Evolutionary conservation across 2,888 invertebrate genomes (phyloP).

Genomic region (Cacoxenus indagator): DNA sequence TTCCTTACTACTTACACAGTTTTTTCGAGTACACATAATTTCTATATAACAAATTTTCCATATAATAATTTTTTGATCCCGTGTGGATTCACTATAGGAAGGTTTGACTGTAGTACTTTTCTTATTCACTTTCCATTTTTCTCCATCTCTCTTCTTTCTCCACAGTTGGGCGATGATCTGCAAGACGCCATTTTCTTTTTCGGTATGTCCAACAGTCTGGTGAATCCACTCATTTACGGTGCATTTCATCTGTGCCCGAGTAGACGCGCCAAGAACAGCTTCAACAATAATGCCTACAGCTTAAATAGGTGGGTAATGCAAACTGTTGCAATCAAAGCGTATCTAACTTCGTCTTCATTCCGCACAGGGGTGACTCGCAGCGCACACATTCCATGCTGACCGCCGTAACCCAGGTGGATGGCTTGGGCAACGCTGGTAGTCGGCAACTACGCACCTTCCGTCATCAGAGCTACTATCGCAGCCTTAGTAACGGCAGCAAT

Average conservation of each 20-base stretch:
- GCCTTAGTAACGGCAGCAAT: conserved; percentile 52
- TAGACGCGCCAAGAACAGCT: conserved; percentile 66
- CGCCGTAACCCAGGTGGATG: conserved; percentile 69
- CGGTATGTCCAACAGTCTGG: conserved; percentile 87
- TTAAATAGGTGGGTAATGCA: conserved; percentile 62
- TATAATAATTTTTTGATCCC: too few species aligned
- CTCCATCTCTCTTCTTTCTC: conserved; percentile 25
- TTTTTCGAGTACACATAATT: too few species aligned
- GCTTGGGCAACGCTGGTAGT: conserved; percentile 49
- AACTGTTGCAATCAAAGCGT: conserved; percentile 2
- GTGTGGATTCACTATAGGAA: too few species aligned
- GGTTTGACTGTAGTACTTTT: too few species aligned
- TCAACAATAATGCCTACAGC: conserved; percentile 65
- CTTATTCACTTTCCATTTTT: conserved; percentile 8
- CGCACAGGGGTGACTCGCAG: conserved; percentile 67
- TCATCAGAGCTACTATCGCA: conserved; percentile 66
- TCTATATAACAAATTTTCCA: too few species aligned
- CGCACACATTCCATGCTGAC: conserved; percentile 69
- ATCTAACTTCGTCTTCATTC: neutral
- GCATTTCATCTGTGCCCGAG: conserved; percentile 87
- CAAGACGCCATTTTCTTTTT: conserved; percentile 85
- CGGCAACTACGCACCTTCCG: conserved; percentile 64
- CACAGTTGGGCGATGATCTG: conserved; percentile 79
- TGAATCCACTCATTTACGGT: conserved; percentile 89
- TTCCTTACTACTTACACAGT: too few species aligned